phyloP scores from a whole-genome alignment of 2,888 invertebrate species.

The Iphiclides podalirius region DNA sequence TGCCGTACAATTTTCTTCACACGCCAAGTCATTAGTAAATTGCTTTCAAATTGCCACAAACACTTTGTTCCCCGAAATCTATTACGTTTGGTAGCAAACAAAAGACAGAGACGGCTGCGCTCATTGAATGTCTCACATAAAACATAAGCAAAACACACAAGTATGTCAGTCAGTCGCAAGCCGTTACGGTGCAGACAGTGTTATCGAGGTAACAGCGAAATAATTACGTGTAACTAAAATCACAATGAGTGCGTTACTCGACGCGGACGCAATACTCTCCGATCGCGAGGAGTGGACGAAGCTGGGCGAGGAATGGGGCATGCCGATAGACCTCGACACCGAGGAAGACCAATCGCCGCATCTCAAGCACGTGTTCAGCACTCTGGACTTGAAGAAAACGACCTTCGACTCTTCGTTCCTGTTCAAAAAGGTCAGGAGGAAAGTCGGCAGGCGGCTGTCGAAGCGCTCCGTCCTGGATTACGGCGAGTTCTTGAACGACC shows the following conservation, averaged over 20 bases:
- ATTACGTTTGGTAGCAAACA: conserved; percentile 12
- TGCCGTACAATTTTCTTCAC: conserved; percentile 11
- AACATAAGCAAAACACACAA: neutral
- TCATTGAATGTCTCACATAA: neutral
- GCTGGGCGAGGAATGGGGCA: conserved; percentile 62
- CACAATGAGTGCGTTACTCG: conserved; percentile 47
- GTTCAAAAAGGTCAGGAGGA: conserved; percentile 52
- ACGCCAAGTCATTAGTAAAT: conserved; percentile 20
- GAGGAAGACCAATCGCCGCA: conserved; percentile 45
- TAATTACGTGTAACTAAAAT: neutral
- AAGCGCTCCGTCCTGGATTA: conserved; percentile 50
- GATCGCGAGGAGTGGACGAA: conserved; percentile 64
- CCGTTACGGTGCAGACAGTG: conserved; percentile 20
- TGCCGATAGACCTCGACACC: conserved; percentile 61
- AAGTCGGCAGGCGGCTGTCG: conserved; percentile 46
- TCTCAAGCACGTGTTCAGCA: conserved; percentile 50
- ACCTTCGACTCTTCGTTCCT: conserved; percentile 67
- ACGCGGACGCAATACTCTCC: conserved; percentile 55
- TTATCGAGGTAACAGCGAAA: neutral
- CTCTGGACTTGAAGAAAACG: conserved; percentile 51
- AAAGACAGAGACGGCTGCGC: conserved; percentile 6
- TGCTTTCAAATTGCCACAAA: conserved; percentile 16
- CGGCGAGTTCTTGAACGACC: conserved; percentile 54
- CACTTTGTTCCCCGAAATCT: conserved; percentile 15
- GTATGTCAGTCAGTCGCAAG: conserved; percentile 7